Base-by-base conservation (phyloP, 2,888 invertebrate genomes). In the Synanthedon formicaeformis region DNA sequence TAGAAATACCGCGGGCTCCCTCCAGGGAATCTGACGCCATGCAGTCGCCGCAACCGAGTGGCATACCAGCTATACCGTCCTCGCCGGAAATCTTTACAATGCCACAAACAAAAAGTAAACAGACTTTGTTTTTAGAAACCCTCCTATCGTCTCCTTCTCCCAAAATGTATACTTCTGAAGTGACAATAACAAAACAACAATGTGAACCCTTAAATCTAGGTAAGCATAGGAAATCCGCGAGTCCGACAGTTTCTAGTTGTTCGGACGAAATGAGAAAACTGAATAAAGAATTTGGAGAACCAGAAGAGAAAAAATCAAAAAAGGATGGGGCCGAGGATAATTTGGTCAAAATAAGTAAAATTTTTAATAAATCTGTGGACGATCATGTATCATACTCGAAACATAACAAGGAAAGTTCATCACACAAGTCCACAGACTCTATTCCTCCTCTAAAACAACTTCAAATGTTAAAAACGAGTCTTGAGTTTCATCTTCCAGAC, bases 401-500 rank as follows among this genome's bases (percentile, higher is more conserved):
- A 53, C 60, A 69, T 53, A 83, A 79, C 59, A 75, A 74, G 56
- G 78, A 80, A 5, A 73, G 67, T 50, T 53, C 65, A 8, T 54
- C 60, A 34, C 69, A 65, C 53, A 78, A 75, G 56, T 65, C 64
- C 48, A 73, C 71, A 14, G 84, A 88, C 41, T 90, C 90, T 63
- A 86, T 85, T n/a, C 89, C 89, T 68, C 92, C 95, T 0, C 69
- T 94, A 5, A 91, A 91, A 55, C 95, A 95, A 68, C 81, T 95
- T 8, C 91, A 92, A 60, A 88, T 91, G 67, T 82, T 95, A 23
- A 88, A 93, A 56, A 86, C 88, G 51, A 92, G 91, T 64, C 87
- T 91, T 6, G 90, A 91, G 59, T 90, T 92, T 66, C 90, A 92
- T 71, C 90, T 95, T 68, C 95, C 95, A 48, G 94, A 95, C 85